Evolutionary conservation across 2,888 invertebrate species (phyloP).

Genomic region (Dasysyrphus tricinctus): DNA sequence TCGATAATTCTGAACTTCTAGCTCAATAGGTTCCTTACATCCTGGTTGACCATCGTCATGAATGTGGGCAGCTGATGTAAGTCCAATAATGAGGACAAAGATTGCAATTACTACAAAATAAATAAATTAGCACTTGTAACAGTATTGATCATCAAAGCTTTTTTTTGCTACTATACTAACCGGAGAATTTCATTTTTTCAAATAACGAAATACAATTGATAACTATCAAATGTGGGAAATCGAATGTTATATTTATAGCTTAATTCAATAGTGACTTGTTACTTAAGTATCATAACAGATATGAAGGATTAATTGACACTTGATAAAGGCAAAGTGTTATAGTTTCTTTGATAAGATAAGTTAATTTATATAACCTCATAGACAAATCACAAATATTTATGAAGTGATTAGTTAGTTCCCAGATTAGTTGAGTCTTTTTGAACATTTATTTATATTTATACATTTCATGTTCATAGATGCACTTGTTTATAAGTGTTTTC

Average conservation of each 20-base stretch:
- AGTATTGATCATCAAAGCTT: not conserved
- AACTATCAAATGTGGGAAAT: not conserved
- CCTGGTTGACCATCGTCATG: constrained; percentile 78
- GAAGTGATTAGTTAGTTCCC: not conserved
- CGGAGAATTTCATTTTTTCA: constrained; percentile 4
- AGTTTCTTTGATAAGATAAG: not conserved
- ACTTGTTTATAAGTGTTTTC: too few species aligned
- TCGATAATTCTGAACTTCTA: constrained; percentile 77
- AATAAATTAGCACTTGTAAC: not conserved
- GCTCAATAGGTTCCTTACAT: constrained; percentile 78
- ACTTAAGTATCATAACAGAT: not conserved
- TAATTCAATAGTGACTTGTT: not conserved
- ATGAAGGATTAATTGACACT: not conserved
- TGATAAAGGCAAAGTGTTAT: too few species aligned
- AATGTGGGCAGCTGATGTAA: constrained; percentile 14
- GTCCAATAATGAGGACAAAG: constrained; percentile 12
- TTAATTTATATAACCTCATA: not conserved
- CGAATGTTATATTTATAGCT: not conserved
- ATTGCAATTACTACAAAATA: not conserved
- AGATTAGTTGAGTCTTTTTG: not conserved
- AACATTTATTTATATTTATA: not conserved
- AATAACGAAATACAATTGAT: not conserved
- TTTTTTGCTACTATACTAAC: not conserved
- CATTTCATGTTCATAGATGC: too few species aligned
- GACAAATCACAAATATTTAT: not conserved